Percentiles rank a stretch among this genome's conserved stretches.
Conservation (phyloP, 2,113 vertebrate species). For the Bothrops jararaca region DNA sequence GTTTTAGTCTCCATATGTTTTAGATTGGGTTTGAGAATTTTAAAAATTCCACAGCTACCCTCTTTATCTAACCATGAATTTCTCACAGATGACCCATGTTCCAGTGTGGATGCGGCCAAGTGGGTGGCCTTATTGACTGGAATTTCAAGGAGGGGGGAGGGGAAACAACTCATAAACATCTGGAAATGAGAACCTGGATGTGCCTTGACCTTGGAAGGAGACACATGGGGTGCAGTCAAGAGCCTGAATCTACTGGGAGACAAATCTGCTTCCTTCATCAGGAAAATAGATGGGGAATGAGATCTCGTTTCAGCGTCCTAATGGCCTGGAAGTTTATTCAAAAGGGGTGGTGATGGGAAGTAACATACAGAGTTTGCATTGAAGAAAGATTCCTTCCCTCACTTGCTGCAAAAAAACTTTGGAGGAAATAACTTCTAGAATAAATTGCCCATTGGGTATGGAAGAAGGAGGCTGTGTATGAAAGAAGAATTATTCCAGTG, state of each 20-base stretch:
- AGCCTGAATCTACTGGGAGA: neutral
- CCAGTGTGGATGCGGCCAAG: too few species aligned
- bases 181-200: neutral
- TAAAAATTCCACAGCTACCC: fast-evolving
- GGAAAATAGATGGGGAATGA: neutral
- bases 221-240: neutral
- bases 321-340: constrained; percentile 3
- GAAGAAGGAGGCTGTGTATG: neutral
- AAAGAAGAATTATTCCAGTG: neutral
- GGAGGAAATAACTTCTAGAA: neutral
- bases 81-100: neutral
- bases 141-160: neutral
- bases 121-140: neutral
- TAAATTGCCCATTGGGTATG: neutral
- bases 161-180: neutral
- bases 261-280: neutral
- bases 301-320: constrained; percentile 1
- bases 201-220: neutral
- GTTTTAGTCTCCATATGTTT: neutral
- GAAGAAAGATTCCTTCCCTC: neutral
- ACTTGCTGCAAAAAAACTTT: neutral
- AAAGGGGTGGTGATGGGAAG: neutral
- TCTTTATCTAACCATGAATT: neutral
- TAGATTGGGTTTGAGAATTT: fast-evolving
- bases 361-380: neutral